Percentiles rank a stretch among this genome's conserved stretches.
Conservation (phyloP, 1,140 invertebrate genomes). For the Conopomorpha cramerella region DNA sequence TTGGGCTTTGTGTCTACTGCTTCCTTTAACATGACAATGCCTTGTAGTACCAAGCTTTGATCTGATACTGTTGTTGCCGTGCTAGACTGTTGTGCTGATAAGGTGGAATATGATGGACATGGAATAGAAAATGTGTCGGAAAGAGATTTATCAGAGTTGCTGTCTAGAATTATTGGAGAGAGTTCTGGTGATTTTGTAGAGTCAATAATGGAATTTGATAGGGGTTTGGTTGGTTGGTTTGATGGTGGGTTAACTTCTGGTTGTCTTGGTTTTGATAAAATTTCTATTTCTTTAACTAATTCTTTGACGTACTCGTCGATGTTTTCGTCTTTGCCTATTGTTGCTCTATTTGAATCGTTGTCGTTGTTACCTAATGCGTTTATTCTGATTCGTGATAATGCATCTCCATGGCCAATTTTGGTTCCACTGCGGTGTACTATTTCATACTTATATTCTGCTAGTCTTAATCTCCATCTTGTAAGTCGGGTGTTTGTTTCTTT, state of each 20-base stretch:
- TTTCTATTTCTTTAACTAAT: neutral
- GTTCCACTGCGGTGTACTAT: constrained; percentile 42
- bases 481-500: constrained; percentile 27
- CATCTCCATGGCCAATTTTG: constrained; percentile 26
- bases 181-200: too few species aligned
- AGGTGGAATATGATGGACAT: too few species aligned
- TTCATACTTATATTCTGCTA: constrained; percentile 26
- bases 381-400: constrained; percentile 10
- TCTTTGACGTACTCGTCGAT: neutral
- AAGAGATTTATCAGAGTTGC: too few species aligned
- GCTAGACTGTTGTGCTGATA: too few species aligned
- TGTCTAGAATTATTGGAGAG: too few species aligned
- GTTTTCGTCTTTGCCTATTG: neutral
- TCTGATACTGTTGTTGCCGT: neutral
- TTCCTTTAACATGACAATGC: constrained; percentile 5
- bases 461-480: constrained; percentile 15
- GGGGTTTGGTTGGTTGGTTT: too few species aligned
- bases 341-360: constrained; percentile 1
- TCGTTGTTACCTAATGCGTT: constrained; percentile 6
- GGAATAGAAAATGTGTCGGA: too few species aligned
- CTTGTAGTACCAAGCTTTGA: constrained; percentile 24
- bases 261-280: too few species aligned
- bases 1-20: constrained; percentile 7
- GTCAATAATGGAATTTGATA: too few species aligned
- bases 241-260: too few species aligned